Conservation (phyloP, 2,797 vertebrate species). For the Prunella strophiata region DNA sequence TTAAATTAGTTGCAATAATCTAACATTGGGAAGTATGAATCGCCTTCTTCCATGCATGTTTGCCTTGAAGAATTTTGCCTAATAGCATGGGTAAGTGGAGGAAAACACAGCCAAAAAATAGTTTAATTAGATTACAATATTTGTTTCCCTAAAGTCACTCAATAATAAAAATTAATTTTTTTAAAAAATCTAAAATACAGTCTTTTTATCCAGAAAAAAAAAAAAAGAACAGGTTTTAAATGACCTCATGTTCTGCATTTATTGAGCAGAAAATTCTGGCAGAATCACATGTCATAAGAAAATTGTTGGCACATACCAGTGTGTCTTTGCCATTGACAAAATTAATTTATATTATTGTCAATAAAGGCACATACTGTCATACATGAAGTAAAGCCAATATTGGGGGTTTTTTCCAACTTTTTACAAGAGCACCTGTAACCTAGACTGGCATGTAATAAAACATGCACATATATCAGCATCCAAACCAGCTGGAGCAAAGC, state of each 20-base stretch:
- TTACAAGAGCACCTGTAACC: neutral
- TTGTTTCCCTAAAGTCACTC: neutral
- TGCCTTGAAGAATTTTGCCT: neutral
- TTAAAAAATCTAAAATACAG: neutral
- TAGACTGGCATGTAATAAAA: neutral
- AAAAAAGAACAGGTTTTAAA: neutral
- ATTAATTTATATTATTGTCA: neutral
- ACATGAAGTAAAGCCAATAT: neutral
- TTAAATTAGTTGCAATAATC: neutral
- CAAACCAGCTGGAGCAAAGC: neutral
- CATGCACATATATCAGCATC: neutral
- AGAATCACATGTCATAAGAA: neutral
- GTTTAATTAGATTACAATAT: neutral
- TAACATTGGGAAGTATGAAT: neutral
- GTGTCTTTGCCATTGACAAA: neutral
- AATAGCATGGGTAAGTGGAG: neutral
- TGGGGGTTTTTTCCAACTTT: fast-evolving
- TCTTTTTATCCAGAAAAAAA: neutral
- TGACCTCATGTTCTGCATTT: neutral
- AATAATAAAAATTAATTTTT: neutral
- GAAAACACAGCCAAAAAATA: neutral
- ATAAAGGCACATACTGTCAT: neutral
- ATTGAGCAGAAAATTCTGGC: neutral
- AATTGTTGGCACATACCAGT: neutral
- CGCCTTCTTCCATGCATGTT: neutral